Conservation (phyloP, 2,797 vertebrate genomes). For the Chloroceryle inda region DNA sequence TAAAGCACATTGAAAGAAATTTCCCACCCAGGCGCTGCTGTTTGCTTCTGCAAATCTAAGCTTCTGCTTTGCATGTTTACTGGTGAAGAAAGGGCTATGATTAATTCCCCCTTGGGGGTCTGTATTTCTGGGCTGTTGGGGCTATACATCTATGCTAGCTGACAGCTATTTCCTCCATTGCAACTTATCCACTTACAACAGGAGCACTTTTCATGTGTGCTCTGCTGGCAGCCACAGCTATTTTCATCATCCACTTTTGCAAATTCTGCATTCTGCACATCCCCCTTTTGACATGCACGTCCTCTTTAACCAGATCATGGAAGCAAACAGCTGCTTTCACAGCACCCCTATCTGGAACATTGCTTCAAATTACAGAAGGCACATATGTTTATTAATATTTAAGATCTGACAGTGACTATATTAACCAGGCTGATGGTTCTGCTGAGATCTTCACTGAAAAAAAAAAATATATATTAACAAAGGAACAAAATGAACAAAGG, state of each 20-base stretch:
- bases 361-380: slow-evolving; percentile 6
- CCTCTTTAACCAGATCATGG: background rate
- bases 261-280: background rate
- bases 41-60: background rate
- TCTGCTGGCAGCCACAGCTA: background rate
- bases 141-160: background rate
- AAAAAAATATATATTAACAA: background rate
- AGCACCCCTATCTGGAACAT: background rate
- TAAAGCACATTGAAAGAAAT: background rate
- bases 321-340: slow-evolving; percentile 13
- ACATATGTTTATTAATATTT: slow-evolving; percentile 44
- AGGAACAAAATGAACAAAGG: background rate
- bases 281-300: background rate
- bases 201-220: background rate
- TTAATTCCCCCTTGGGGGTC: background rate
- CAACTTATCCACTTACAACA: background rate
- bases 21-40: background rate
- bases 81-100: background rate
- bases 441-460: background rate
- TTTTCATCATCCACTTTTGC: slow-evolving; percentile 37
- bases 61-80: background rate
- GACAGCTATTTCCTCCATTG: slow-evolving; percentile 18
- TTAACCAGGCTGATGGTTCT: background rate
- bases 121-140: background rate
- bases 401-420: background rate